Conservation (phyloP, 2,113 vertebrate genomes). For the Parotia lawesii region DNA sequence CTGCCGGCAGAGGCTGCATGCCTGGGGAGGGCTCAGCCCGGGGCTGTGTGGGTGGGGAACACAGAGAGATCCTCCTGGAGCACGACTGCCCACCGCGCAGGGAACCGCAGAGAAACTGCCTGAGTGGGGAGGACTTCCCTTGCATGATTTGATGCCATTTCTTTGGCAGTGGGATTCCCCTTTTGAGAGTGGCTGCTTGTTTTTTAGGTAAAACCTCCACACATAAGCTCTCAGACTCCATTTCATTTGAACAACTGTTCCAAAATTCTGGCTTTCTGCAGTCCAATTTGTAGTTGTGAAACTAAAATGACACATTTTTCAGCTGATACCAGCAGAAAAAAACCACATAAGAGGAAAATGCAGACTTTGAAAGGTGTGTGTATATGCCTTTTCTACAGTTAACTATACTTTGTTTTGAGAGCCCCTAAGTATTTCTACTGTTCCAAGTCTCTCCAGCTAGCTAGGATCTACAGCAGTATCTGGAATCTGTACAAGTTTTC, state of each 20-base stretch:
- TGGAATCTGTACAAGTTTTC: neutral
- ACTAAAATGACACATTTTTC: neutral
- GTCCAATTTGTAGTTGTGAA: neutral
- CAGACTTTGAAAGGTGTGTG: neutral
- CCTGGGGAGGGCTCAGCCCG: too few species aligned
- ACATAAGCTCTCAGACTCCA: neutral
- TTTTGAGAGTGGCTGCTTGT: neutral
- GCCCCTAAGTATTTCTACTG: neutral
- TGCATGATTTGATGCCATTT: neutral
- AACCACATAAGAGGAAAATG: neutral
- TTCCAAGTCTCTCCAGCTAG: neutral
- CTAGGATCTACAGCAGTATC: neutral
- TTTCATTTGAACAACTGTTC: neutral
- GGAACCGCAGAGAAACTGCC: fast-evolving
- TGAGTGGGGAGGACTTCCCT: fast-evolving
- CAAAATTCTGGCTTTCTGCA: neutral
- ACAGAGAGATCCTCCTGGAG: fast-evolving
- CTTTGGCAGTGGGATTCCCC: neutral
- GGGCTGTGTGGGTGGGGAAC: fast-evolving
- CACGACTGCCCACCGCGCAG: fast-evolving
- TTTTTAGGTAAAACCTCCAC: neutral
- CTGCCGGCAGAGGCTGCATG: fast-evolving
- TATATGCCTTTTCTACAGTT: neutral
- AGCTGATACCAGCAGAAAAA: neutral
- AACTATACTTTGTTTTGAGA: neutral